Conservation (phyloP, 37 sponge, comb jelly and placozoan genomes). For the Crambe crambe region DNA sequence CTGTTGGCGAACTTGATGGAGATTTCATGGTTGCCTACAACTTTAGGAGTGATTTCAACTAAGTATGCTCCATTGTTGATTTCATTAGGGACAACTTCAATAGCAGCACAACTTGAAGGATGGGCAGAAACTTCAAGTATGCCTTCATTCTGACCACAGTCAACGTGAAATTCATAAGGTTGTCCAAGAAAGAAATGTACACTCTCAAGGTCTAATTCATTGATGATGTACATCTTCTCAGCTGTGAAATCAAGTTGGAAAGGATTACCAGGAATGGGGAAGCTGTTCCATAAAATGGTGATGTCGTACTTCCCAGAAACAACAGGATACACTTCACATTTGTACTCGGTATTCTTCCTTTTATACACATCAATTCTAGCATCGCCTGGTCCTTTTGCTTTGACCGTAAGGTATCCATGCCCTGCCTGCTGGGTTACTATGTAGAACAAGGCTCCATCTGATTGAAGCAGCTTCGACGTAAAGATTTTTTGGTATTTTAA, state of each 20-base stretch:
- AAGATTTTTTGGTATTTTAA: neutral
- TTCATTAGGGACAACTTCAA: slow-evolving; percentile 12
- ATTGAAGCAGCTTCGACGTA: neutral
- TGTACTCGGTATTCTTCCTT: slow-evolving; percentile 30
- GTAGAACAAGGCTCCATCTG: slow-evolving; percentile 11
- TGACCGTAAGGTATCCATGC: slow-evolving; percentile 51
- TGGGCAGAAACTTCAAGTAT: slow-evolving; percentile 9
- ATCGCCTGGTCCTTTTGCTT: slow-evolving; percentile 47
- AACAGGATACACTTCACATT: slow-evolving; percentile 35
- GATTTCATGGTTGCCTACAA: slow-evolving; percentile 10
- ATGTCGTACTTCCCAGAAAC: slow-evolving; percentile 52
- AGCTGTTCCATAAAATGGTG: slow-evolving; percentile 67
- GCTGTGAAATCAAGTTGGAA: slow-evolving; percentile 46
- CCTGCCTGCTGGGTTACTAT: slow-evolving; percentile 69
- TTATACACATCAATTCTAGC: slow-evolving; percentile 35
- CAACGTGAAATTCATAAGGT: slow-evolving; percentile 55
- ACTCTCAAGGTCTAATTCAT: slow-evolving; percentile 46
- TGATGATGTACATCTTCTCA: slow-evolving; percentile 3
- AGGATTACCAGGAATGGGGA: slow-evolving; percentile 66
- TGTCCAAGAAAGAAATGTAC: slow-evolving; percentile 46
- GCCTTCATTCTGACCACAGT: slow-evolving; percentile 53
- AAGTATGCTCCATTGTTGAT: neutral
- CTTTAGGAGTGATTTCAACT: slow-evolving; percentile 12
- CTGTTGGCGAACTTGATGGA: neutral
- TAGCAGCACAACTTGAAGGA: slow-evolving; percentile 26